Conservation (phyloP, 2,888 invertebrate species). For the Neuroscelio doddi region DNA sequence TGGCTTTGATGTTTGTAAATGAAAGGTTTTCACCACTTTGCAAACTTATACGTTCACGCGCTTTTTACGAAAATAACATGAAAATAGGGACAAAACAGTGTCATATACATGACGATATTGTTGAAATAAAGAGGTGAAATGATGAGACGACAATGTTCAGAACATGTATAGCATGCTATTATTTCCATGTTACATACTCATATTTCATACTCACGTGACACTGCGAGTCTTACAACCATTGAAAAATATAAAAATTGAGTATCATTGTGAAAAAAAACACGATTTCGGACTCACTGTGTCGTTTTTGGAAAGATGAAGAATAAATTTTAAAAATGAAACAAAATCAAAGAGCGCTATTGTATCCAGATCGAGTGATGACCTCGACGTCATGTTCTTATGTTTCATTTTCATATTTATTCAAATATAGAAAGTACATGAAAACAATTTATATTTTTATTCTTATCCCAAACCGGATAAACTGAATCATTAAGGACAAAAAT, state of each 20-base stretch:
- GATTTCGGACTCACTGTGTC: conserved; percentile 27
- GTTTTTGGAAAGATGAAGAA: conserved; percentile 8
- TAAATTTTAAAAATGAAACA: conserved; percentile 21
- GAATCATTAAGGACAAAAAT: too few relatives aligned
- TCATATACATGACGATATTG: not conserved
- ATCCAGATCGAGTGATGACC: conserved; percentile 50
- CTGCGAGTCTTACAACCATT: conserved; percentile 28
- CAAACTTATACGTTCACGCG: conserved; percentile 17
- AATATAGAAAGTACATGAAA: conserved; percentile 48
- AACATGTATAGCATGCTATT: conserved; percentile 17
- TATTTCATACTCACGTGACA: conserved; percentile 21
- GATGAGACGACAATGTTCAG: conserved; percentile 19
- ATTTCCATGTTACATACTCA: conserved; percentile 25
- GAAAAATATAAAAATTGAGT: not conserved
- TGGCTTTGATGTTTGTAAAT: too few relatives aligned
- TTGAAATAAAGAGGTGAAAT: conserved; percentile 17
- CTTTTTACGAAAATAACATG: conserved; percentile 8
- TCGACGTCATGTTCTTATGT: conserved; percentile 50
- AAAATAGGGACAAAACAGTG: not conserved
- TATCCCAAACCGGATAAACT: not conserved
- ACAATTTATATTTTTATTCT: conserved; percentile 5
- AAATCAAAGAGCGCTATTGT: conserved; percentile 52
- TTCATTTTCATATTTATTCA: conserved; percentile 53
- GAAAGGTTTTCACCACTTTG: conserved; percentile 20
- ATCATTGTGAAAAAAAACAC: conserved; percentile 10